A percentile compares a stretch with the other conserved stretches of the same genome.
Evolutionary conservation across 2,113 vertebrate genomes (phyloP).

Genomic region (Ptychochromis oligacanthus): DNA sequence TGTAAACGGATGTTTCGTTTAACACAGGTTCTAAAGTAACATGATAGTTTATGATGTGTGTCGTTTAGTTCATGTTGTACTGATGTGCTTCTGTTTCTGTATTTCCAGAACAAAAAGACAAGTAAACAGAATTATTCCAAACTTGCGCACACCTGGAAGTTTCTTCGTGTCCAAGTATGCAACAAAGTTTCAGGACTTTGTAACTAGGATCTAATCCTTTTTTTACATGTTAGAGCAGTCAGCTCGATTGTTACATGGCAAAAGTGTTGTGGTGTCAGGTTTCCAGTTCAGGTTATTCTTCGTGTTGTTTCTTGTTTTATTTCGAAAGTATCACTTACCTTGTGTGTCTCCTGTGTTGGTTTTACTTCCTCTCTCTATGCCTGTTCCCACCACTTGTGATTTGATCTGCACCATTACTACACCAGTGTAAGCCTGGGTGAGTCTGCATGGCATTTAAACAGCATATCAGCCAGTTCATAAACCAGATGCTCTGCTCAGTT

Average conservation of each 20-base stretch:
- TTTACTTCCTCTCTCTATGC: not conserved
- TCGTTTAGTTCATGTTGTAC: no score
- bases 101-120: no score
- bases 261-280: no score
- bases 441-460: not conserved
- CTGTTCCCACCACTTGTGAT: not conserved
- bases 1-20: not conserved
- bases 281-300: no score
- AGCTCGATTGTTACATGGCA: no score
- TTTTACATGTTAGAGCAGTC: no score
- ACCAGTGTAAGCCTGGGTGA: not conserved
- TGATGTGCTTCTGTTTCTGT: no score
- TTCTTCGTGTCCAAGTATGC: no score
- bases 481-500: not conserved
- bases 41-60: not conserved
- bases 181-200: no score
- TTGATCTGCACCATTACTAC: not conserved
- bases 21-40: not conserved
- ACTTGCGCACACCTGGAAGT: no score
- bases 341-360: not conserved
- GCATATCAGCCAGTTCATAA: not conserved
- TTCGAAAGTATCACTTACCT: not conserved
- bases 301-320: not conserved
- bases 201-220: no score
- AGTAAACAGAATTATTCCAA: no score